phyloP scores from a whole-genome alignment of 2,888 invertebrate genomes.

The Oscheius sp. region DNA sequence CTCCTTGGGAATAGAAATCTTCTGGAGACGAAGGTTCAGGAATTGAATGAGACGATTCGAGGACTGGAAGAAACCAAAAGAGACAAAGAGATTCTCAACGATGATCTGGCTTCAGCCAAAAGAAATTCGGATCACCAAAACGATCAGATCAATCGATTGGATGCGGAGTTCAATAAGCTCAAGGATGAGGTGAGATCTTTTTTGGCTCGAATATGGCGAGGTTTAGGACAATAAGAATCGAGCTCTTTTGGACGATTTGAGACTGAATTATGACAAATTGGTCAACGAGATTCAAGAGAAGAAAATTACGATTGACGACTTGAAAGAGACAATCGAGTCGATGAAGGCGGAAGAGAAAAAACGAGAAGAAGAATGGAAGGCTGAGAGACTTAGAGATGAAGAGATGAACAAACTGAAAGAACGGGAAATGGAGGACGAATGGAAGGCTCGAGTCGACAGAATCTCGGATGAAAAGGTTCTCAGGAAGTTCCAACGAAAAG shows the following conservation, averaged over 20 bases:
- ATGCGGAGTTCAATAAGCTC: not conserved
- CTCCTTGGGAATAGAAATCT: not conserved
- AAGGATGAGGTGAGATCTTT: conserved; percentile 10
- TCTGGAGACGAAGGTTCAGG: conserved; percentile 23
- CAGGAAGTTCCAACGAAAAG: not conserved
- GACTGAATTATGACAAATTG: conserved; percentile 43
- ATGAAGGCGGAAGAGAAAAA: conserved; percentile 35
- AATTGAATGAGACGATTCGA: conserved; percentile 21
- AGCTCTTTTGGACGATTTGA: conserved; percentile 38
- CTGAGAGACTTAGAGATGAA: conserved; percentile 30
- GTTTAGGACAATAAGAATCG: conserved; percentile 32
- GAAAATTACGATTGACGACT: conserved; percentile 35
- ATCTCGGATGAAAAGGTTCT: conserved; percentile 33
- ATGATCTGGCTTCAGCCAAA: conserved; percentile 3
- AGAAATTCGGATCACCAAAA: not conserved
- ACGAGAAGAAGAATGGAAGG: conserved; percentile 35
- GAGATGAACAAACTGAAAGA: conserved; percentile 39
- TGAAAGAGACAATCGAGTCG: conserved; percentile 37
- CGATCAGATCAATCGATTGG: conserved; percentile 6
- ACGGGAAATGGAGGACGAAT: conserved; percentile 34
- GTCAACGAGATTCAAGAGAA: conserved; percentile 45
- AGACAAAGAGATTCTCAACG: conserved; percentile 10
- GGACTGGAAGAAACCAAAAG: conserved; percentile 18
- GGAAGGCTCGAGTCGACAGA: conserved; percentile 30
- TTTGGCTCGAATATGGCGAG: not conserved